Base-by-base conservation (phyloP, 2,888 invertebrate genomes). In the Chymomyza procnemis region DNA sequence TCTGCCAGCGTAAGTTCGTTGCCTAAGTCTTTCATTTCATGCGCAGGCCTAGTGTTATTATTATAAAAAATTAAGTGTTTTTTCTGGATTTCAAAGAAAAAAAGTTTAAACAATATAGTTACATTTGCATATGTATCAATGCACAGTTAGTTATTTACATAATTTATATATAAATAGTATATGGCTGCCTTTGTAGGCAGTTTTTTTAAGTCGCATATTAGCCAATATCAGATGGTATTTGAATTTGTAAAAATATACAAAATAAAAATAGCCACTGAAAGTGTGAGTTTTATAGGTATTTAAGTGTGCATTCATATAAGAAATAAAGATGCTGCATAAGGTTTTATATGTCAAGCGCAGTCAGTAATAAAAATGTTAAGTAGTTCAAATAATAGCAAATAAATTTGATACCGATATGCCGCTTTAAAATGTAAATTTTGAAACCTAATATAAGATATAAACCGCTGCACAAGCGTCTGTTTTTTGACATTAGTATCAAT, bases 21-120 rank as follows among this genome's bases (percentile, higher is more conserved):
- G 71, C 69, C 66, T 71, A 79, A 83, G 77, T 81, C 75, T 78
- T 76, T 72, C 57, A 69, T 65, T 67, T 69, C 22, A 4, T 50
- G 18, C 12, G 3, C 34, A 41, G 4, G 9, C 34, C 12, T 12
- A 41, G 34, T 41, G 34, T 41, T 41, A 41, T 41, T 41, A 12
- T 41, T 41, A 41, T 41, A 1, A 12, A 12, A 5, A 41, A 4
- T 34, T 0, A 26, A 26, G 5, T 41, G 9, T 9, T 41, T 41
- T 12, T 3, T 41, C 34, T 41, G 5, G 12, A 12, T 41, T 41
- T 41, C 12, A 1, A 41, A 41, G 34, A 41, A 41, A 5, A 12
- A 14, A 41, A 41, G 34, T 41, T 1, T 22, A 34, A 8, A 41
- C 34, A 34, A 34, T 34, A 34, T 8, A 41, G 9, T 26, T 6